Evolutionary conservation across 53 echinoderm and acorn worm species (phyloP).

Genomic region (Stichopus horrens): DNA sequence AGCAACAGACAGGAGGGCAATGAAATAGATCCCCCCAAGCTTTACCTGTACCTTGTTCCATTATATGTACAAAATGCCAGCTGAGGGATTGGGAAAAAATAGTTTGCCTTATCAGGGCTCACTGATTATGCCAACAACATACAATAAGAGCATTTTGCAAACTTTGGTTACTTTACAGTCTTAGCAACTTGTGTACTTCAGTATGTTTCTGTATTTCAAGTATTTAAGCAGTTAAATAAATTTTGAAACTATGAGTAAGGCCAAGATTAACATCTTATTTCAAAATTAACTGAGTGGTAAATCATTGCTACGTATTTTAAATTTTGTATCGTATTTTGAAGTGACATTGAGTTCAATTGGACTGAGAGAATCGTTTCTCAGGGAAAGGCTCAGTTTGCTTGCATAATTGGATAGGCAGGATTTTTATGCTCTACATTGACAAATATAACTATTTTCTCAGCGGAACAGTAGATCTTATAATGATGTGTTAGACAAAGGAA

Average conservation of each 20-base stretch:
- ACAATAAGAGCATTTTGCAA: background rate
- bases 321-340: too few relatives aligned
- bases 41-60: background rate
- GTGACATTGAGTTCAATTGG: background rate
- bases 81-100: background rate
- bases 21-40: background rate
- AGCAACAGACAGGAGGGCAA: constrained; percentile 63
- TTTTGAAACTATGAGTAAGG: too few relatives aligned
- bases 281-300: too few relatives aligned
- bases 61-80: background rate
- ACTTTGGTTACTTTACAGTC: background rate
- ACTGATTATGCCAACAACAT: background rate
- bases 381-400: background rate
- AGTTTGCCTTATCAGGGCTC: background rate
- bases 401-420: too few relatives aligned
- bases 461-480: too few relatives aligned
- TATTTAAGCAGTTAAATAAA: too few relatives aligned
- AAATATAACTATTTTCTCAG: too few relatives aligned
- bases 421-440: too few relatives aligned
- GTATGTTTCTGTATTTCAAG: too few relatives aligned
- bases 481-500: too few relatives aligned
- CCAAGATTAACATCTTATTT: too few relatives aligned
- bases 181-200: background rate
- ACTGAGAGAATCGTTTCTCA: background rate
- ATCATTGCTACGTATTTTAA: too few relatives aligned